Conservation (phyloP, 2,888 invertebrate species). For the Mallateleia sp. region DNA sequence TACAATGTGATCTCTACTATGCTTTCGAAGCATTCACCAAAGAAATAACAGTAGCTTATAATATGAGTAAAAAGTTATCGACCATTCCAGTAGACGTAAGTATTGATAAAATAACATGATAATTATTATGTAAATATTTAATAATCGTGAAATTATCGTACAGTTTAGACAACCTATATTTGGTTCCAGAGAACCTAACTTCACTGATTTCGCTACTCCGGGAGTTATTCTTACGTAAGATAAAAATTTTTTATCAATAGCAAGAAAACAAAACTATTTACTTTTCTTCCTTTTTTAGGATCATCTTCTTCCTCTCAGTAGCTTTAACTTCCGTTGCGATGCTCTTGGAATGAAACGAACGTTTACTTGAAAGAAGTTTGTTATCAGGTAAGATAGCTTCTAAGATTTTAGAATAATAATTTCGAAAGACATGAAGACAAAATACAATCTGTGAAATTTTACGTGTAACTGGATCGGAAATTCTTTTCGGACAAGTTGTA, state of each 20-base stretch:
- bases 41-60: constrained; percentile 92
- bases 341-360: constrained; percentile 97
- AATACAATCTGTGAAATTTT: constrained; percentile 14
- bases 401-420: too few species aligned
- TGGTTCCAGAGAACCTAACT: constrained; percentile 94
- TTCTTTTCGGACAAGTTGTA: constrained; percentile 96
- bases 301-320: constrained; percentile 98
- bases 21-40: constrained; percentile 94
- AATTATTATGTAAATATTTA: too few species aligned
- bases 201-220: constrained; percentile 98
- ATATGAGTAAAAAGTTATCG: constrained; percentile 92
- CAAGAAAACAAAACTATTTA: constrained; percentile 1
- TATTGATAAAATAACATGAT: too few species aligned
- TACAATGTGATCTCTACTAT: constrained; percentile 93
- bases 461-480: constrained; percentile 94
- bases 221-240: constrained; percentile 95
- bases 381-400: constrained; percentile 92
- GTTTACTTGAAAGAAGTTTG: constrained; percentile 96
- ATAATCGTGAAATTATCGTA: too few species aligned
- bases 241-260: not conserved
- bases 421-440: too few species aligned
- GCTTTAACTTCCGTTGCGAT: constrained; percentile 97
- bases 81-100: constrained; percentile 92
- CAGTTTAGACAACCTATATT: constrained; percentile 94
- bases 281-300: constrained; percentile 90